phyloP scores from a whole-genome alignment of 1,140 invertebrate species.

The Drosophila aff. region DNA sequence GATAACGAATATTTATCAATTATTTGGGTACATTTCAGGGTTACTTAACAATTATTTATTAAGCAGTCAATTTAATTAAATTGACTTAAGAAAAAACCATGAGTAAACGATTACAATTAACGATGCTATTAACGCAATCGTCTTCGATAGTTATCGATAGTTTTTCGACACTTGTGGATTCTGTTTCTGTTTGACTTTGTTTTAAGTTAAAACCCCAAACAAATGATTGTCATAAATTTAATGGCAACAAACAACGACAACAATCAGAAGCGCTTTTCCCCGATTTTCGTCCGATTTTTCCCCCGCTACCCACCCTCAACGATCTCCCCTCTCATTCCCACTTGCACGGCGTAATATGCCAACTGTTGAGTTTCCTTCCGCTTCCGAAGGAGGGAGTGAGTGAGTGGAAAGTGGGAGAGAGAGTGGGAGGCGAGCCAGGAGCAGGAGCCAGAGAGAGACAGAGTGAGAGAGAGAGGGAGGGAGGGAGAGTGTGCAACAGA shows the following conservation, averaged over 20 bases:
- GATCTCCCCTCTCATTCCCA: not conserved
- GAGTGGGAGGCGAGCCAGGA: not conserved
- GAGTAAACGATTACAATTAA: not conserved
- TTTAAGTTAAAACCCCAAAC: constrained; percentile 35
- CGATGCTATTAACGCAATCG: not conserved
- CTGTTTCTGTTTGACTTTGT: constrained; percentile 1
- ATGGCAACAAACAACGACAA: constrained; percentile 39
- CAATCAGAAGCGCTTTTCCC: constrained; percentile 53
- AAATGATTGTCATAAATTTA: constrained; percentile 61
- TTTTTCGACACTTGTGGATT: constrained; percentile 10
- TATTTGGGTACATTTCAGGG: not conserved
- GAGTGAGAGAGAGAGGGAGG: not conserved
- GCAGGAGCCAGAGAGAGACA: not conserved
- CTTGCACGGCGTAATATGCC: constrained; percentile 61
- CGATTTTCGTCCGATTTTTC: constrained; percentile 6
- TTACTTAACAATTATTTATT: not conserved
- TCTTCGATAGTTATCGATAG: constrained; percentile 19
- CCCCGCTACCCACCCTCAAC: not conserved
- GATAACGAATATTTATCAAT: not conserved
- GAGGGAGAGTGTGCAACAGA: not conserved
- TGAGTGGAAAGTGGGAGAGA: not conserved
- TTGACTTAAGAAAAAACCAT: not conserved
- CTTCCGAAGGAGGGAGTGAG: constrained; percentile 40
- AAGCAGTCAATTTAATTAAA: not conserved
- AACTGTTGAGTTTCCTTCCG: constrained; percentile 82